Percentiles rank a stretch among this genome's conserved stretches.
phyloP scores from a whole-genome alignment of 2,888 invertebrate species.

The Rhyacophila evoluta region DNA sequence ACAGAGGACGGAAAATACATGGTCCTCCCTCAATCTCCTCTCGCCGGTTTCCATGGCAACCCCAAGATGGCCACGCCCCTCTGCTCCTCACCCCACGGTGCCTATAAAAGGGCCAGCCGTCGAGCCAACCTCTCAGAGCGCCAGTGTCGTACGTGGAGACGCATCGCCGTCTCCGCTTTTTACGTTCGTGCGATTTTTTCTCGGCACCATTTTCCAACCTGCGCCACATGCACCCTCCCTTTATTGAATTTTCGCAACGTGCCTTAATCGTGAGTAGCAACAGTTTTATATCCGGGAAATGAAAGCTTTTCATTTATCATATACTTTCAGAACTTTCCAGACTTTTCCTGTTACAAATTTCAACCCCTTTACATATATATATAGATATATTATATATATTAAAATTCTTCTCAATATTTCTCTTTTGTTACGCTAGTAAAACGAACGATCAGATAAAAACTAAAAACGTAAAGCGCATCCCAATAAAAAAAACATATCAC shows the following conservation, averaged over 20 bases:
- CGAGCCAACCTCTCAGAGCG: conserved; percentile 39
- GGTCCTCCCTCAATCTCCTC: not conserved
- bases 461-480: too few species aligned
- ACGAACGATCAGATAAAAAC: too few species aligned
- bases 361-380: too few species aligned
- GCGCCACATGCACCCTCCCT: not conserved
- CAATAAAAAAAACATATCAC: too few species aligned
- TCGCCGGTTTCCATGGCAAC: conserved; percentile 42
- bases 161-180: conserved; percentile 33
- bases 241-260: not conserved
- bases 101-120: conserved; percentile 43
- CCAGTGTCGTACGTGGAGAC: conserved; percentile 36
- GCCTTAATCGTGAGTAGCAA: not conserved
- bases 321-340: too few species aligned
- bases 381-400: too few species aligned
- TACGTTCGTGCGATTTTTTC: conserved; percentile 33
- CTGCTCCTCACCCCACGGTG: conserved; percentile 34
- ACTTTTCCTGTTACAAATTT: too few species aligned
- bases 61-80: conserved; percentile 36
- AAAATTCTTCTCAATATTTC: too few species aligned
- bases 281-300: not conserved
- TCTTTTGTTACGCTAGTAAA: too few species aligned
- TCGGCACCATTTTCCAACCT: conserved; percentile 30
- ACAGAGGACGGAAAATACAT: not conserved
- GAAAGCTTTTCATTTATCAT: too few species aligned